Base-by-base conservation (phyloP, 2,888 invertebrate genomes). In the Agonopterix alstromeriana region DNA sequence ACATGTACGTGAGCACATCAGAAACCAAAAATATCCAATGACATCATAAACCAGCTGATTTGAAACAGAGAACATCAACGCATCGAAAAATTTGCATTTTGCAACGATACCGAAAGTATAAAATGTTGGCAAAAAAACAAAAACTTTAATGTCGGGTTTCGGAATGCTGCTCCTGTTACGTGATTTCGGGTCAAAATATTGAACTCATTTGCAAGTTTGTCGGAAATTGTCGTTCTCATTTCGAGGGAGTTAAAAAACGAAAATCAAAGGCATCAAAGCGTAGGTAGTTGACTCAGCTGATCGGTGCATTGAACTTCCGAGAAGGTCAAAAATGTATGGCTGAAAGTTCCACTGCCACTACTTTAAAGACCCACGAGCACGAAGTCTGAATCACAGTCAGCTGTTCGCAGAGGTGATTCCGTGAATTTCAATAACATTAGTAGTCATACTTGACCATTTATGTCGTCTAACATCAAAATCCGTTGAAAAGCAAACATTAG, bases 271-370 rank as follows among this genome's bases (percentile, higher is more conserved):
- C 27, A 27, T 7, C 7, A 27, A 27, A 27, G 27, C 53, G 63
- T 66, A 64, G 54, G 60, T 51, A 68, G 69, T 80, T 82, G 83
- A 85, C 77, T 83, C 84, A 84, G 77, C 75, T 82, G 77, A 77
- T 77, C 67, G 73, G 83, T 75, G 67, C 83, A 75, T 74, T 79
- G 82, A 85, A 81, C 84, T 74, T 80, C 70, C 60, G 58, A 65
- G 74, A 78, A 77, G 63, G 67, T 67, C 61, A 58, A 55, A n/a
- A 51, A 53, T 47, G 47, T 35, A 36, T 45, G 11, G 42, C 63
- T 69, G 63, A 66, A 70, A 69, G 62, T 51, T 65, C 60, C 54
- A 58, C 55, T 27, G 27, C 27, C 27, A 27, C 5, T 27, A 27
- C 27, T 27, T 65, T 42, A 42, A 66, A n/a, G 36, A 17, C 9